Base-by-base conservation (phyloP, 2,888 invertebrate genomes). In the Lapara coniferarum region DNA sequence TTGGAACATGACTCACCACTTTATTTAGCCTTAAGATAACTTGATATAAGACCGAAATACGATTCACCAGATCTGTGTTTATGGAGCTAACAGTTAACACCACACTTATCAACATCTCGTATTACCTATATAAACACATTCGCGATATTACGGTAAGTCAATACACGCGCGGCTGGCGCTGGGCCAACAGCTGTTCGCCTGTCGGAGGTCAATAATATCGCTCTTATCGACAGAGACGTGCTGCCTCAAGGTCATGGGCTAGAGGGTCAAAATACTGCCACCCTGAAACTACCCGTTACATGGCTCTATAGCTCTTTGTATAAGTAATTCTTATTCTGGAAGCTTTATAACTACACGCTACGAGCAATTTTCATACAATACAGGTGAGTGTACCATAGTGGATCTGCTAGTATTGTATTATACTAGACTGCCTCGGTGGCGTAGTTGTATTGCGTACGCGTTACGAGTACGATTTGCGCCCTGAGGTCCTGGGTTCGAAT, bases 201-300 rank as follows among this genome's bases (percentile, higher is more conserved):
- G 44, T 46, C 49, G 46, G 16, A 49, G 49, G 63, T 63, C 63
- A 49, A 63, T 63, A 63, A 63, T 49, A 49, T 19, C 10, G 46
- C 63, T 63, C 19, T 63, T 59, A 56, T 19, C 56, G 56, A 25
- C 56, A 44, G 49, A 13, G 49, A 63, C 19, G 55, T 55, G 63
- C 56, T 59, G 44, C 13, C 19, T 63, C 19, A 63, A 49, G 63
- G 63, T 46, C 63, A 63, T 6, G 14, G 59, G 2, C 12, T 16
- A 46, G 44, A 63, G 49, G 49, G 16, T 16, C 16, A 49, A 49
- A 46, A 56, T 56, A 56, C 25, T 25, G 12, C 10, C 25, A 25
- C 1, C 25, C n/a, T 10, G 10, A 3, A 55, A n/a, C 8, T 53
- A 10, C 10, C 14, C 25, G 25, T 25, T 16, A 16, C 8, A 10